These are phyloP conservation scores for Petrocephalus sullivani DNA, from an alignment of 2,797 vertebrate genomes.

Conservation along the genomic window DNA sequence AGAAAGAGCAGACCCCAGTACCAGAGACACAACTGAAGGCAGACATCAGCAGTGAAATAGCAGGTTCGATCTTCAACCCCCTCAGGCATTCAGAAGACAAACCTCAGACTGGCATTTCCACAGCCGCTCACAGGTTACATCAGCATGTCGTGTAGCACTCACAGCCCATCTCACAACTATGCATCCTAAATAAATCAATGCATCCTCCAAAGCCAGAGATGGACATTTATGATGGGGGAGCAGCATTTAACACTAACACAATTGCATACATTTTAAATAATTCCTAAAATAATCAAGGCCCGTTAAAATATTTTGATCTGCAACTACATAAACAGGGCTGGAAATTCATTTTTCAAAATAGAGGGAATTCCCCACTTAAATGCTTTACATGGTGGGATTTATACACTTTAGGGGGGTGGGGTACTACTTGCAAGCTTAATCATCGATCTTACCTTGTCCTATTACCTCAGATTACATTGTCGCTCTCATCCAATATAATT, in stretches of 20 bases:
- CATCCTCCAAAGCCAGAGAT: neutral
- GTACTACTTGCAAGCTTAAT: neutral
- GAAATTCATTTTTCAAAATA: neutral
- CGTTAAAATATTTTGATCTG: neutral
- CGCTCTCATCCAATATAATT: neutral
- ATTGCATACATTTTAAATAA: neutral
- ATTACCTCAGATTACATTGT: neutral
- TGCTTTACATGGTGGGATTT: neutral
- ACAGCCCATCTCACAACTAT: neutral
- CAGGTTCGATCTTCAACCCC: neutral
- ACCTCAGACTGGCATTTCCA: neutral
- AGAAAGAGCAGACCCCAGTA: neutral
- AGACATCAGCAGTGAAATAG: neutral
- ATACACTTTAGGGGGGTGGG: neutral
- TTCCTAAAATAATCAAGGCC: neutral
- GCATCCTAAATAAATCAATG: neutral
- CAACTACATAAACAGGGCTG: neutral
- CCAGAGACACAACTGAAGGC: neutral
- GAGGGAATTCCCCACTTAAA: neutral
- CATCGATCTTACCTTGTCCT: neutral
- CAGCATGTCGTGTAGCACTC: neutral
- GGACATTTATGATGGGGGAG: neutral
- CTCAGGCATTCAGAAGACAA: neutral
- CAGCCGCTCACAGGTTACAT: neutral
- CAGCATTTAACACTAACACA: neutral